phyloP scores from a whole-genome alignment of 2,888 invertebrate species.

The Oxytorus armatus region DNA sequence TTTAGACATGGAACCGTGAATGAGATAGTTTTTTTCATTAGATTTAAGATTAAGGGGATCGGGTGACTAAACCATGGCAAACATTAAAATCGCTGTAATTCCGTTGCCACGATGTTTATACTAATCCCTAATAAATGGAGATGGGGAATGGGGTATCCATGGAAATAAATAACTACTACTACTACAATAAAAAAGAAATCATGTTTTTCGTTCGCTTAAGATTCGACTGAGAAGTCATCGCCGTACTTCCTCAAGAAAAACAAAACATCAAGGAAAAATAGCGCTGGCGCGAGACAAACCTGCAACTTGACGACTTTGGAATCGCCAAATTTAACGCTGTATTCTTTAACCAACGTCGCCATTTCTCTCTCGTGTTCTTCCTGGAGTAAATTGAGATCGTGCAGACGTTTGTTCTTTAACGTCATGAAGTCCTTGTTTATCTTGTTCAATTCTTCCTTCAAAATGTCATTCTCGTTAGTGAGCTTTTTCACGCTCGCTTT shows the following conservation, averaged over 20 bases:
- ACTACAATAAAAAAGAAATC: too few relatives aligned
- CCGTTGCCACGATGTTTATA: too few relatives aligned
- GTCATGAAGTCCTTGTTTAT: conserved; percentile 91
- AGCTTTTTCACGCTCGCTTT: conserved; percentile 85
- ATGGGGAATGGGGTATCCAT: too few relatives aligned
- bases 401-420: conserved; percentile 91
- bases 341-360: conserved; percentile 82
- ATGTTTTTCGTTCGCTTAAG: background rate
- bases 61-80: too few relatives aligned
- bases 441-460: conserved; percentile 89
- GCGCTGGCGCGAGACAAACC: conserved; percentile 70
- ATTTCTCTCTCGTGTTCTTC: conserved; percentile 84
- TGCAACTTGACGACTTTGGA: conserved; percentile 83
- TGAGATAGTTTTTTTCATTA: too few relatives aligned
- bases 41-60: too few relatives aligned
- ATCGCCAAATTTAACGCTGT: conserved; percentile 80
- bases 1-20: too few relatives aligned
- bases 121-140: too few relatives aligned
- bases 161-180: too few relatives aligned
- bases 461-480: conserved; percentile 86
- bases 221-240: too few relatives aligned
- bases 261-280: conserved; percentile 14
- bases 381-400: conserved; percentile 89
- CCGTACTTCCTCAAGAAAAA: background rate
- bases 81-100: too few relatives aligned